Evolutionary conservation across 2,113 vertebrate species (phyloP), one percentile per base, ranked within the genome.

Genomic region (Thinocorus orbignyianus): DNA sequence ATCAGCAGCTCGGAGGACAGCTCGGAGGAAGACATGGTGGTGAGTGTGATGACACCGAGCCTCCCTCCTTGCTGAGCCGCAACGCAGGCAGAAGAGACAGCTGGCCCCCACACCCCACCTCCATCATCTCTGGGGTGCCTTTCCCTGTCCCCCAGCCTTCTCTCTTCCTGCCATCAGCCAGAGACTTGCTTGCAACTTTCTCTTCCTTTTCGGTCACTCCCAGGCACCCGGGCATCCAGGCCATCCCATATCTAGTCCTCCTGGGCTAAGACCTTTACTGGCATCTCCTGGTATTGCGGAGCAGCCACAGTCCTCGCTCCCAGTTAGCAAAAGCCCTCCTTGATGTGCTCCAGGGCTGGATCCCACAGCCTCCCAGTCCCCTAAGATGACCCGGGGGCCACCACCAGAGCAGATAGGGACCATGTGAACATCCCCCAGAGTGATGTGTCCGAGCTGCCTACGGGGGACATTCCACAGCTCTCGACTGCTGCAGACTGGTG

Each of bases 1-100:
- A 97, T 98, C 92, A 97, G 95, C 95, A 98, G 98, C 82, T 98
- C 97, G 0, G 98, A 98, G 17, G 98, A 98, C 52, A 97, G 97
- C 0, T 54, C 52, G 26, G 97, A 97, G 17, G 95, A 95, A 0
- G 98, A 98, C 52, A 52, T 79, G 6, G 31, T 52, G 97, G 97
- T 98, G 93, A 97, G 97, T 68, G 83, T 64, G 42, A 65, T 64
- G 42, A 70, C 14, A 0, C 46, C 80, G 9, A 62, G 86, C 23
- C 3, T 13, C 2, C 44, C 70, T 8, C 39, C 31, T 2, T 44
- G 15, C 71, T 87, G 92, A 86, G 5, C 68, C 28, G 8, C 13
- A 0, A 4, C 2, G 1, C 37, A 2, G 33, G 33, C 69, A 33
- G 58, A 91, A 91, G 88, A 88, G 55, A 25, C 42, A 26, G n/a